These are phyloP conservation scores for Cyprinella venusta DNA, from an alignment of 2,797 vertebrate species.

Conservation along the genomic window DNA sequence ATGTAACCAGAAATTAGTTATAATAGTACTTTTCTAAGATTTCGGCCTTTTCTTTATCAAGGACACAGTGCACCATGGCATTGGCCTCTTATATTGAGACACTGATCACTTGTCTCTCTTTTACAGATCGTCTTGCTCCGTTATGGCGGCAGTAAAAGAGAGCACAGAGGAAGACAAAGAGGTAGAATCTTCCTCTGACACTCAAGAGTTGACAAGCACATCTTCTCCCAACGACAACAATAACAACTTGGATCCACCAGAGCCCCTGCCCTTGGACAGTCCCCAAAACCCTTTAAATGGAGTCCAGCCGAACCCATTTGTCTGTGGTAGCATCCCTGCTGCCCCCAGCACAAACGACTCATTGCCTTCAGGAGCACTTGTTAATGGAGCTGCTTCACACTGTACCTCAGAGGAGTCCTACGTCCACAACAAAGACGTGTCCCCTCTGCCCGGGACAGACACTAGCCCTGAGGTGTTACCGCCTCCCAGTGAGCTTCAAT, in stretches of 20 bases:
- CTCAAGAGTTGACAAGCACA: constrained; percentile 84
- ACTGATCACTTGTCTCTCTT: constrained; percentile 66
- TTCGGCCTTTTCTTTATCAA: background rate
- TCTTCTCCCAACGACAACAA: constrained; percentile 79
- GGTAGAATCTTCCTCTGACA: constrained; percentile 77
- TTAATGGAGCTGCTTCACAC: constrained; percentile 99
- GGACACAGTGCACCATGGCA: too few species aligned
- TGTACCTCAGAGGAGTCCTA: constrained; percentile 89
- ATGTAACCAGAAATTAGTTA: background rate
- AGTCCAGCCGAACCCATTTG: constrained; percentile 91
- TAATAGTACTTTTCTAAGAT: background rate
- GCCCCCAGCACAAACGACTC: constrained; percentile 87
- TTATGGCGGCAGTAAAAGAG: constrained; percentile 86
- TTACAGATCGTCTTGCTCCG: constrained; percentile 79
- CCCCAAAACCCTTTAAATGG: constrained; percentile 96
- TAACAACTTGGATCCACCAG: constrained; percentile 81
- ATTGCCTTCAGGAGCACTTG: constrained; percentile 91
- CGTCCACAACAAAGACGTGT: constrained; percentile 88
- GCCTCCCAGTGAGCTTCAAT: constrained; percentile 89
- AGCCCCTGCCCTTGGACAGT: constrained; percentile 85
- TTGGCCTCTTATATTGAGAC: constrained; percentile 20
- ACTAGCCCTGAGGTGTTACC: constrained; percentile 83
- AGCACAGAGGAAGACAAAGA: constrained; percentile 86
- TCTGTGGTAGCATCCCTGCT: constrained; percentile 89
- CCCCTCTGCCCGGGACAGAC: constrained; percentile 85